These are phyloP conservation scores for Amia ocellicauda DNA, from an alignment of 2,113 vertebrate species.

Conservation along the genomic window DNA sequence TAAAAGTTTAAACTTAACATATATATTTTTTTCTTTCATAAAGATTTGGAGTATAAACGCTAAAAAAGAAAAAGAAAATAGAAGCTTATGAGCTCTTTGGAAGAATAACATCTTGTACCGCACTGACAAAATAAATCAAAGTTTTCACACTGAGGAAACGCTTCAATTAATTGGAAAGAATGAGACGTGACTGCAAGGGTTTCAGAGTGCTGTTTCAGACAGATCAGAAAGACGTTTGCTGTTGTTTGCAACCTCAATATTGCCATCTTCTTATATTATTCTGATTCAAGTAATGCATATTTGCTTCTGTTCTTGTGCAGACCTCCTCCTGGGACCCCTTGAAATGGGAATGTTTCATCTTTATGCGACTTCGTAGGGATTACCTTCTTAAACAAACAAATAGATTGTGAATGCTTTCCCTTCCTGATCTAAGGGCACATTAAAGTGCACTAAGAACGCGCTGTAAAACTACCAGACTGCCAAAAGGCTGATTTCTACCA, in stretches of 20 bases:
- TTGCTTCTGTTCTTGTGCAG: slow-evolving; percentile 41
- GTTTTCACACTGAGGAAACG: background rate
- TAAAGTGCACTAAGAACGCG: background rate
- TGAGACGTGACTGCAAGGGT: background rate
- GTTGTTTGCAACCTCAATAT: slow-evolving; percentile 4
- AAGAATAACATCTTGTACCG: too few relatives aligned
- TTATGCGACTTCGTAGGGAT: slow-evolving; percentile 56
- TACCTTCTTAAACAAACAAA: slow-evolving; percentile 52
- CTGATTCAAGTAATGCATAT: slow-evolving; percentile 48
- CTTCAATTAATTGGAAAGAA: background rate
- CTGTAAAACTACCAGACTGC: background rate
- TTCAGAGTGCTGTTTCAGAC: background rate
- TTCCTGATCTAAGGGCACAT: slow-evolving; percentile 4
- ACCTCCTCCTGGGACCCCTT: slow-evolving; percentile 33
- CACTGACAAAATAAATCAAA: background rate
- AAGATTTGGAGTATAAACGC: background rate
- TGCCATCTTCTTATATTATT: slow-evolving; percentile 27
- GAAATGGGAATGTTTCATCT: slow-evolving; percentile 52
- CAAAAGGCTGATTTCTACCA: background rate
- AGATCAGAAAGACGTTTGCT: slow-evolving; percentile 11
- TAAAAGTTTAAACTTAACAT: background rate
- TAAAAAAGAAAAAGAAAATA: background rate
- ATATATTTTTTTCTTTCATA: background rate
- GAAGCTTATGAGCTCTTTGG: background rate
- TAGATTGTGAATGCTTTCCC: slow-evolving; percentile 46